Evolutionary conservation across 2,888 invertebrate species (phyloP).

Genomic region (Agriopis aurantiaria): DNA sequence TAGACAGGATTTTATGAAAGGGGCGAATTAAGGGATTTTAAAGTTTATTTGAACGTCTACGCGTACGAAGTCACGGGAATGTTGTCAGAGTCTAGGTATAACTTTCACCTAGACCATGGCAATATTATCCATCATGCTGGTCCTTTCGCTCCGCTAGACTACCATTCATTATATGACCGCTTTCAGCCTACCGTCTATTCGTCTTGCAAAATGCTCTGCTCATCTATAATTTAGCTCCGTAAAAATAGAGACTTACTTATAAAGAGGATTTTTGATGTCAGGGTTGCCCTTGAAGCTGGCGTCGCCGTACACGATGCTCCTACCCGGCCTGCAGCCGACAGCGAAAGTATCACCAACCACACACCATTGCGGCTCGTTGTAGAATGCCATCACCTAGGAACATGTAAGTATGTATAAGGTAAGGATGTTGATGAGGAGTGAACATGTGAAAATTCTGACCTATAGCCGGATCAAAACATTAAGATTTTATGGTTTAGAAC

Average conservation of each 20-base stretch:
- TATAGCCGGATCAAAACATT: too few species aligned
- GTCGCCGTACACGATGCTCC: constrained; percentile 94
- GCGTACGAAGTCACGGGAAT: too few species aligned
- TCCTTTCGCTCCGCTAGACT: too few species aligned
- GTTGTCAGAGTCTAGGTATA: too few species aligned
- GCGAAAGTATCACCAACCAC: constrained; percentile 98
- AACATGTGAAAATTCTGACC: too few species aligned
- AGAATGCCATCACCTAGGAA: constrained; percentile 91
- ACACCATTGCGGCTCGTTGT: constrained; percentile 96
- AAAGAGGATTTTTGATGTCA: constrained; percentile 91
- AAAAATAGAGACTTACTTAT: constrained; percentile 83
- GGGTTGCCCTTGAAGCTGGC: constrained; percentile 95
- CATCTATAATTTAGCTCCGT: not conserved
- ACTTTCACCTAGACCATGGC: too few species aligned
- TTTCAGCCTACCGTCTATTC: not conserved
- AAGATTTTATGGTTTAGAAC: too few species aligned
- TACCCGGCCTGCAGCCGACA: constrained; percentile 95
- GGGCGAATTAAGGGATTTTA: too few species aligned
- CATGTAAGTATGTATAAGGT: not conserved
- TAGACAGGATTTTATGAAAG: too few species aligned
- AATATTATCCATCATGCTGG: too few species aligned
- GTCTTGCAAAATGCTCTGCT: not conserved
- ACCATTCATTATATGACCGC: too few species aligned
- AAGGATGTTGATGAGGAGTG: not conserved
- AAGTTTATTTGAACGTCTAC: too few species aligned